A percentile compares a stretch with the other conserved stretches of the same genome.
These are phyloP conservation scores for Dendrocincla tyrannina DNA, from an alignment of 2,797 vertebrate species.

Conservation along the genomic window DNA sequence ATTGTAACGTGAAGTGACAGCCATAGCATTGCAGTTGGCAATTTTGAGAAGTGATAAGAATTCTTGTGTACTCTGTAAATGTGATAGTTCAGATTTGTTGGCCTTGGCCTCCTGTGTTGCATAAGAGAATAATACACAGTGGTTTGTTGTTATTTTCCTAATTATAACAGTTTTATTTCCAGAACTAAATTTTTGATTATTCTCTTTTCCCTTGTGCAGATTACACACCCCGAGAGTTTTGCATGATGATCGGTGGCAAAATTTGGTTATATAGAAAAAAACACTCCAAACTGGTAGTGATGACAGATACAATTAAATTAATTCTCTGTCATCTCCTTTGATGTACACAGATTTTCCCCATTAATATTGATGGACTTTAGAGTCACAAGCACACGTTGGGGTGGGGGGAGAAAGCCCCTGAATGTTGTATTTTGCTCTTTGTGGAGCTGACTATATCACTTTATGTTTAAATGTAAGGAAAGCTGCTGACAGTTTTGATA, in stretches of 20 bases:
- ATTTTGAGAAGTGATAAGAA: slow-evolving; percentile 43
- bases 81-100: not conserved
- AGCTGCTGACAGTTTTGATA: slow-evolving; percentile 50
- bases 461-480: slow-evolving; percentile 51
- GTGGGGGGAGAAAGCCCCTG: not conserved
- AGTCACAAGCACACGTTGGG: not conserved
- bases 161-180: not conserved
- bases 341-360: not conserved
- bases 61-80: slow-evolving; percentile 48
- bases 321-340: slow-evolving; percentile 15
- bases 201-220: not conserved
- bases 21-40: slow-evolving; percentile 1
- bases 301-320: slow-evolving; percentile 35
- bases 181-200: not conserved
- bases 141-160: not conserved
- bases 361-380: slow-evolving; percentile 31
- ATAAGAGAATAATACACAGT: not conserved
- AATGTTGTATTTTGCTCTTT: slow-evolving; percentile 59
- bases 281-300: not conserved
- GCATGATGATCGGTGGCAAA: not conserved
- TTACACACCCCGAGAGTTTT: not conserved
- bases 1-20: slow-evolving; percentile 43
- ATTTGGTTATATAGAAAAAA: slow-evolving; percentile 14
- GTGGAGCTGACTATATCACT: slow-evolving; percentile 50
- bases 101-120: not conserved